Percentiles rank a stretch among this genome's conserved stretches.
Evolutionary conservation across 2,888 invertebrate genomes (phyloP).

Genomic region (Melangyna quadrimaculata): DNA sequence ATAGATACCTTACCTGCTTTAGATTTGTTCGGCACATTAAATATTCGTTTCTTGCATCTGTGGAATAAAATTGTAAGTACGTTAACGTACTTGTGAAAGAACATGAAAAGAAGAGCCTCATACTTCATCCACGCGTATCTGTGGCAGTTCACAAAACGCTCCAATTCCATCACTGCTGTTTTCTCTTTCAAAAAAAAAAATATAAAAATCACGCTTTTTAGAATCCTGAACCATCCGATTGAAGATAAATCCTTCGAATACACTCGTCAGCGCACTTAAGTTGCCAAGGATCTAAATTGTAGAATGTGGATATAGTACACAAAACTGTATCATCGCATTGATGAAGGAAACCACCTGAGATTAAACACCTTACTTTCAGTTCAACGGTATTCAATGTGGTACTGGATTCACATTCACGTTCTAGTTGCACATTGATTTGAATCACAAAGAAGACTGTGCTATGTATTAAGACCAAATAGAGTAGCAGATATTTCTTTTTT

Average conservation of each 20-base stretch:
- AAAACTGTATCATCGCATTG: background rate
- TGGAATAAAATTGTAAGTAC: background rate
- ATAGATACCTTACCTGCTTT: constrained; percentile 74
- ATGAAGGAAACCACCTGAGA: constrained; percentile 29
- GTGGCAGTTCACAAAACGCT: constrained; percentile 75
- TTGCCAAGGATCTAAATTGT: constrained; percentile 31
- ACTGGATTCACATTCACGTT: constrained; percentile 36
- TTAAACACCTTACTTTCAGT: constrained; percentile 45
- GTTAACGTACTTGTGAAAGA: background rate
- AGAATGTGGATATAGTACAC: no score
- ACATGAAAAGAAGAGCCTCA: constrained; percentile 58
- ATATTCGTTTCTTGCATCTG: constrained; percentile 74
- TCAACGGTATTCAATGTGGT: constrained; percentile 10
- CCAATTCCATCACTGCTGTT: constrained; percentile 75
- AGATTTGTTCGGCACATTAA: constrained; percentile 65
- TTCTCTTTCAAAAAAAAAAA: constrained; percentile 20
- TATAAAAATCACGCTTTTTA: constrained; percentile 43
- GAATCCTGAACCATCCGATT: constrained; percentile 2
- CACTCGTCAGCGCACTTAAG: constrained; percentile 33
- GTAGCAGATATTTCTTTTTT: constrained; percentile 28
- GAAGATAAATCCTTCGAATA: constrained; percentile 49
- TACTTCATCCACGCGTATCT: constrained; percentile 76
- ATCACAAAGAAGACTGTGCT: constrained; percentile 45
- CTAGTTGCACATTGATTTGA: constrained; percentile 39
- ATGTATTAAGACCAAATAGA: constrained; percentile 43